phyloP scores from a whole-genome alignment of 2,113 vertebrate species.

The Corythaixoides concolor region DNA sequence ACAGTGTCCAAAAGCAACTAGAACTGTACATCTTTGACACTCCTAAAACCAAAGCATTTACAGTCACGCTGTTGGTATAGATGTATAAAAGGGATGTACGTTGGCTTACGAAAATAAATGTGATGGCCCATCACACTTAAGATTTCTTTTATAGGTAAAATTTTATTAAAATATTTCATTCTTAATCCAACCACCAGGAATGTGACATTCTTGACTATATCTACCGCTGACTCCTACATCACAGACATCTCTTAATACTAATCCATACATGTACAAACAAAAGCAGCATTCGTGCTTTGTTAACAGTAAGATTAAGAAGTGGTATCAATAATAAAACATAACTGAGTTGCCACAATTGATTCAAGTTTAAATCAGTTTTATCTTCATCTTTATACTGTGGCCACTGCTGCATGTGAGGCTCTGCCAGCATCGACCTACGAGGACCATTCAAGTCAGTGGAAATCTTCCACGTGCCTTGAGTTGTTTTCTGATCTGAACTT shows the following conservation, averaged over 20 bases:
- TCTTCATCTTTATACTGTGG: neutral
- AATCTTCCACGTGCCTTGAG: neutral
- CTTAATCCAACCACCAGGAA: neutral
- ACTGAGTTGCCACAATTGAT: neutral
- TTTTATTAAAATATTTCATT: neutral
- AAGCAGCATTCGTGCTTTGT: neutral
- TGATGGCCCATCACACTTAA: neutral
- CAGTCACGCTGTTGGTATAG: neutral
- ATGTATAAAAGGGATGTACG: neutral
- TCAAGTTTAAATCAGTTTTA: neutral
- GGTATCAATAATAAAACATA: neutral
- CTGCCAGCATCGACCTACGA: fast-evolving
- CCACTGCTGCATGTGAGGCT: neutral
- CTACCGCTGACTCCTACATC: neutral
- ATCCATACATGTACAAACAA: fast-evolving
- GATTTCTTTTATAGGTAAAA: neutral
- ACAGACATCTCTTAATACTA: neutral
- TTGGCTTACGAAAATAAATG: neutral
- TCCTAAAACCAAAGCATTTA: neutral
- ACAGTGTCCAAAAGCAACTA: neutral
- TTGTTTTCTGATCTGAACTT: neutral
- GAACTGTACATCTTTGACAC: neutral
- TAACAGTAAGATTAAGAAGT: neutral
- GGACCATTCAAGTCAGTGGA: neutral
- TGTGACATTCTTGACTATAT: neutral